Conservation (phyloP, 2,113 vertebrate genomes). For the Hylia prasina region DNA sequence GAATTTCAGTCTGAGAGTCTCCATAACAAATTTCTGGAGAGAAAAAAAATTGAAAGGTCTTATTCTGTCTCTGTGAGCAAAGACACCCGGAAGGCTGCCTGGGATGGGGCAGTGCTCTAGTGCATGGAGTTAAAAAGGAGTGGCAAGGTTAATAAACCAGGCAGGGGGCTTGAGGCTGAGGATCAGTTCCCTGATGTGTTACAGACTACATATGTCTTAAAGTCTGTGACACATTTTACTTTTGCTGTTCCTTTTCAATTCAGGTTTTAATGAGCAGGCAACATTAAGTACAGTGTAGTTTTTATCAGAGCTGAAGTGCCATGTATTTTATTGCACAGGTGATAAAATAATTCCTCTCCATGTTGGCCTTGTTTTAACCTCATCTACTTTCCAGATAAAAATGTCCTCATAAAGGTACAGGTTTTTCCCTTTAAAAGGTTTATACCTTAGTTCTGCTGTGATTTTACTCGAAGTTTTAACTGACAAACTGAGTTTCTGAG, state of each 20-base stretch:
- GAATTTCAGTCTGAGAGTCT: not conserved
- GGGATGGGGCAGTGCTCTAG: not conserved
- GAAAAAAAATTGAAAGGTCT: not conserved
- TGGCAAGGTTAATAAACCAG: not conserved
- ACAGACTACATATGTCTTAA: rapidly evolving
- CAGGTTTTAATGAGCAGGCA: not conserved
- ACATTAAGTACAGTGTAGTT: not conserved
- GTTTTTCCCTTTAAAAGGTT: not conserved
- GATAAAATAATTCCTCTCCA: not conserved
- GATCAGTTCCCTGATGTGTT: not conserved
- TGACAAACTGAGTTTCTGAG: not conserved
- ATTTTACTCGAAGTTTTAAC: not conserved
- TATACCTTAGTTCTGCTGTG: not conserved
- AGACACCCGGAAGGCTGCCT: not conserved
- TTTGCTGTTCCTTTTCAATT: not conserved
- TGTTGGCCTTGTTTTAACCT: not conserved
- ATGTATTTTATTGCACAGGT: not conserved
- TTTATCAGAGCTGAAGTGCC: not conserved
- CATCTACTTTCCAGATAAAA: not conserved
- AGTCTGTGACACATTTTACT: not conserved
- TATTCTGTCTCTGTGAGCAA: not conserved
- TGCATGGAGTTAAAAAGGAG: not conserved
- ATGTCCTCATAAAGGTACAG: not conserved
- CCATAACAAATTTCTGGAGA: not conserved
- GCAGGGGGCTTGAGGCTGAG: not conserved